Evolutionary conservation across 2,888 invertebrate species (phyloP).

Genomic region (Diarsia dahlii): DNA sequence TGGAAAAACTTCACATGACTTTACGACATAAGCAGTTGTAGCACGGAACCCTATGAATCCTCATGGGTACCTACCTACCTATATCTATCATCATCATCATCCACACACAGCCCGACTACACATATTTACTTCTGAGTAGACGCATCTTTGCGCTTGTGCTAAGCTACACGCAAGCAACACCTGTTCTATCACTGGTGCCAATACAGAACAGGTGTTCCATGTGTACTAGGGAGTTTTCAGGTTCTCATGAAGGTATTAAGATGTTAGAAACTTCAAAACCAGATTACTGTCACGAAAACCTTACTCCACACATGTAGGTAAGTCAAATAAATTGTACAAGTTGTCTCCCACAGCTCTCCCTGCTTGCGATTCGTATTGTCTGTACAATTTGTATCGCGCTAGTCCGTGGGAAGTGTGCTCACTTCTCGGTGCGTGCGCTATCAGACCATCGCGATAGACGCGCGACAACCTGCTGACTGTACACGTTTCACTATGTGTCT

Average conservation of each 20-base stretch:
- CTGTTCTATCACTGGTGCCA: background rate
- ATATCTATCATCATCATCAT: background rate
- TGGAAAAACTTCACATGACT: background rate
- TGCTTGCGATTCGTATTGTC: constrained; percentile 64
- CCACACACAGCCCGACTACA: background rate
- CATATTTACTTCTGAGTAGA: background rate
- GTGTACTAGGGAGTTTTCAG: background rate
- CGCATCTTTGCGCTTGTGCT: background rate
- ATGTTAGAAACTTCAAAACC: constrained; percentile 14
- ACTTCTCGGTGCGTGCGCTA: constrained; percentile 73
- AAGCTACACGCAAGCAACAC: background rate
- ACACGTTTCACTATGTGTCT: constrained; percentile 18
- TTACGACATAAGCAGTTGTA: background rate
- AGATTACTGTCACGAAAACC: constrained; percentile 45
- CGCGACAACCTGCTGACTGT: constrained; percentile 33
- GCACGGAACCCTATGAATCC: background rate
- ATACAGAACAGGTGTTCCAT: background rate
- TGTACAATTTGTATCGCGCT: constrained; percentile 56
- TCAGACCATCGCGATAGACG: constrained; percentile 61
- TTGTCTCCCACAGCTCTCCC: constrained; percentile 65
- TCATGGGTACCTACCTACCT: no score
- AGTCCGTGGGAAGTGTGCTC: constrained; percentile 79
- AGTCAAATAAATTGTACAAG: constrained; percentile 49
- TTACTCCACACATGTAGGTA: constrained; percentile 18
- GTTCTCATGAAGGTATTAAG: background rate